A percentile compares a stretch with the other conserved stretches of the same genome.
Evolutionary conservation across 2,113 vertebrate genomes (phyloP).

Genomic region (Sorex fumeus): DNA sequence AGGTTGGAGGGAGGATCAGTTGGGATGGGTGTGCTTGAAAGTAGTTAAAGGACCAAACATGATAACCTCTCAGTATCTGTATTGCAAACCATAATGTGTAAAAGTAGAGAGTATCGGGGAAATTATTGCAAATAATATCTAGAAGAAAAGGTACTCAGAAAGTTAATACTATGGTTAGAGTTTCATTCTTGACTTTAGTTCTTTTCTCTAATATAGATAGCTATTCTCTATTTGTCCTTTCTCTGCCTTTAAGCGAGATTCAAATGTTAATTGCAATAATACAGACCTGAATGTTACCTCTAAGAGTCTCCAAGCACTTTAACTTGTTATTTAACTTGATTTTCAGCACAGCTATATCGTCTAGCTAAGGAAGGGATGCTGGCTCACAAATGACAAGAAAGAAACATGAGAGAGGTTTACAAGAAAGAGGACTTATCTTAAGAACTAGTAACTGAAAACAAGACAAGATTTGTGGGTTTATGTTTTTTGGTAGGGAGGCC

Average conservation of each 20-base stretch:
- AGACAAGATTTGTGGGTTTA: too few relatives aligned
- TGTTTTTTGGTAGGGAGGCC: too few relatives aligned
- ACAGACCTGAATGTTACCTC: conserved; percentile 40
- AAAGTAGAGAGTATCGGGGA: too few relatives aligned
- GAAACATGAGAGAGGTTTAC: conserved; percentile 6
- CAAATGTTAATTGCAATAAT: conserved; percentile 57
- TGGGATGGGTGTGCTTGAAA: too few relatives aligned
- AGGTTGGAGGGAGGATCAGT: too few relatives aligned
- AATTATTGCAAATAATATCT: background rate
- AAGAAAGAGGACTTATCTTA: conserved; percentile 37
- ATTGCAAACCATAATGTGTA: too few relatives aligned
- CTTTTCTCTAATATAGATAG: conserved; percentile 54
- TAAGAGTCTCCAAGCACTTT: conserved; percentile 46
- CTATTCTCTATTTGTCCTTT: conserved; percentile 18
- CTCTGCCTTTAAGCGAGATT: conserved; percentile 42
- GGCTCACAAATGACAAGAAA: conserved; percentile 36
- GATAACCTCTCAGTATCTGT: too few relatives aligned
- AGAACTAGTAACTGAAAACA: conserved; percentile 30
- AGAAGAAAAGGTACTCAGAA: background rate
- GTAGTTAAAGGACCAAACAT: too few relatives aligned
- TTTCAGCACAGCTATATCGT: conserved; percentile 28
- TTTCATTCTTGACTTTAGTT: background rate
- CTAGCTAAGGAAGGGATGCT: background rate
- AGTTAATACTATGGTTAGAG: conserved; percentile 16
- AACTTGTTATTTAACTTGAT: conserved; percentile 57